A percentile compares a stretch with the other conserved stretches of the same genome.
These are phyloP conservation scores for Eira barbara DNA, from an alignment of 2,113 vertebrate species.

Conservation along the genomic window DNA sequence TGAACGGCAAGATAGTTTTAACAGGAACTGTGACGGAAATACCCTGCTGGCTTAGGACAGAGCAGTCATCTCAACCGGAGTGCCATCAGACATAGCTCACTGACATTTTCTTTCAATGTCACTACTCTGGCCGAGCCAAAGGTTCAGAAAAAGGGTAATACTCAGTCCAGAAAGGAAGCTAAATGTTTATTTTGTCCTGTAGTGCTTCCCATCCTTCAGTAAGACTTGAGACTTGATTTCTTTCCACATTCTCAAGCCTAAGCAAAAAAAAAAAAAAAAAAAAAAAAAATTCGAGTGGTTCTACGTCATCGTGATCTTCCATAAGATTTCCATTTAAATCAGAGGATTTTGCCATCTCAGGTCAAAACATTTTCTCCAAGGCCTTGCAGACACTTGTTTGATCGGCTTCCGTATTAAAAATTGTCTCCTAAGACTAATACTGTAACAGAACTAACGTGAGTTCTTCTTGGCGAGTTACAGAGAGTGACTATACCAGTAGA, in stretches of 20 bases:
- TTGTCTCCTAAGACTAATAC: background rate
- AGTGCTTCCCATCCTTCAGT: background rate
- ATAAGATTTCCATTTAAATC: background rate
- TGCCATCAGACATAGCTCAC: background rate
- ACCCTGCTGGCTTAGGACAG: background rate
- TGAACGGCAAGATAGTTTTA: background rate
- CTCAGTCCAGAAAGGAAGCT: background rate
- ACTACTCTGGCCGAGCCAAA: background rate
- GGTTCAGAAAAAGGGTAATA: background rate
- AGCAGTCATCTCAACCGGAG: background rate
- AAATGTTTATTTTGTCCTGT: background rate
- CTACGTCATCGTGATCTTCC: background rate
- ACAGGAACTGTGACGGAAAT: background rate
- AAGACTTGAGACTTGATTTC: background rate
- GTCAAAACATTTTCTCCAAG: background rate
- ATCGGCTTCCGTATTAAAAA: background rate
- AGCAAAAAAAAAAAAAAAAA: background rate
- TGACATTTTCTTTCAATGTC: background rate
- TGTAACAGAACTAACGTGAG: background rate
- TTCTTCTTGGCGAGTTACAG: background rate
- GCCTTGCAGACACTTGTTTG: background rate
- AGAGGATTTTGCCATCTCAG: background rate
- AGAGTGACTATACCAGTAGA: background rate
- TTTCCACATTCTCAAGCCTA: background rate
- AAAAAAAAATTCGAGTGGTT: background rate